Base-by-base conservation (phyloP, 2,113 vertebrate species). In the Cyphomyrus plagiostoma region DNA sequence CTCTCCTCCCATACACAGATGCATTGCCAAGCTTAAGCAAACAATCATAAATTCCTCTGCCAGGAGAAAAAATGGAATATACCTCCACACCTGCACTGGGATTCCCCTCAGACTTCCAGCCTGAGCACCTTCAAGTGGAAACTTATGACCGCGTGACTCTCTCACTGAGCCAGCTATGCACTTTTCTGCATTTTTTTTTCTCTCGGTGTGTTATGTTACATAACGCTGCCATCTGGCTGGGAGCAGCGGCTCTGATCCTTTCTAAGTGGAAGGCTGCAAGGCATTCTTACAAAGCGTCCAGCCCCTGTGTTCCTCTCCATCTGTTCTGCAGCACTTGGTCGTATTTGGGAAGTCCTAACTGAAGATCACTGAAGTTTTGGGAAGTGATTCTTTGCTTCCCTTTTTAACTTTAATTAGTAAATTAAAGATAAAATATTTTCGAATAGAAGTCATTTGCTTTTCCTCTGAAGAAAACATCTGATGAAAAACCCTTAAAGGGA, bases 11-110 rank as follows among this genome's bases (percentile, higher is more conserved):
- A 85, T 91, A 88, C 90, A 91, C 88, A 9, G 56, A 93, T 92
- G 91, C 89, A 84, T 83, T 45, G 89, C 92, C 90, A 93, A 92
- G 93, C 90, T 90, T 50, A 66, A 91, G 90, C 90, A 93, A 93
- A 93, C 91, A 42, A 90, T 91, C 89, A 89, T 92, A 94, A 91
- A 94, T 94, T 93, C 91, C 84, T 92, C 88, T 91, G 90, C 92
- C 91, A 88, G 83, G 35, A 89, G 92, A 90, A 83, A 86, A 88
- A 84, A 88, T 91, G 86, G 1, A 89, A 66, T 89, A 66, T 89
- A 48, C 90, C 90, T 92, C 88, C 70, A 66, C 88, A 89, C 82
- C 92, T 92, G 52, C 46, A 48, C 83, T 91, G 91, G 93, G 90
- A 93, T 91, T 91, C 85, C 88, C 92, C 89, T 88, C 80, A 91